These are phyloP conservation scores for Empidonax alnorum DNA, from an alignment of 2,113 vertebrate species.

Conservation along the genomic window DNA sequence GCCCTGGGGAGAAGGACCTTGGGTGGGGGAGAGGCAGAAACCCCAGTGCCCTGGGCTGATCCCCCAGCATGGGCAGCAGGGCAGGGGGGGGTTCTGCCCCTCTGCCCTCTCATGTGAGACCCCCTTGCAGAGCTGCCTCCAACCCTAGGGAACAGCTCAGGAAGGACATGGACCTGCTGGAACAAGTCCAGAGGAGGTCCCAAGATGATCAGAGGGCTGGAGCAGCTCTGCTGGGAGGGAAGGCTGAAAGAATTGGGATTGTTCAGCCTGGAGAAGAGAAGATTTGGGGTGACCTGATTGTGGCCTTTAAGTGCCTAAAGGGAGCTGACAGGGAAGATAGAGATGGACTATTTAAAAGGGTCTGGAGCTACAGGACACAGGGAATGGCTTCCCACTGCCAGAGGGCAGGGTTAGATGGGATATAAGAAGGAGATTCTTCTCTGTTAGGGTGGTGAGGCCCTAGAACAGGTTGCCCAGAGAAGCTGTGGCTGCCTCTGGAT, in stretches of 20 bases:
- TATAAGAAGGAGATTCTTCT: not conserved
- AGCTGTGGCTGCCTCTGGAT: not conserved
- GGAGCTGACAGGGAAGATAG: not conserved
- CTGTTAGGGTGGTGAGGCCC: not conserved
- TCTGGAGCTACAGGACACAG: not conserved
- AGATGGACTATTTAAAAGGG: not conserved
- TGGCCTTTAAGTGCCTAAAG: not conserved
- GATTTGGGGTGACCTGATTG: not conserved
- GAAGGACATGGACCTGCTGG: not conserved
- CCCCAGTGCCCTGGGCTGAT: not conserved
- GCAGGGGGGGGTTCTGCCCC: not conserved
- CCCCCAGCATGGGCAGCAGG: not conserved
- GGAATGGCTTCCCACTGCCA: not conserved
- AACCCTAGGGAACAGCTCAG: not conserved
- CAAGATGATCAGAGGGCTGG: not conserved
- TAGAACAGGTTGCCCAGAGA: not conserved
- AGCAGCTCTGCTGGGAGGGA: not conserved
- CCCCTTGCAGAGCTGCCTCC: not conserved
- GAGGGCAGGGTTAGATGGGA: not conserved
- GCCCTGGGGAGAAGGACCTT: not conserved
- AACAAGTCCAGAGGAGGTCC: not conserved
- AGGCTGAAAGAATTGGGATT: not conserved
- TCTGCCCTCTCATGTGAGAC: not conserved
- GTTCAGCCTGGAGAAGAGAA: not conserved
- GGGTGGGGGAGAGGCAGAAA: not conserved